A percentile compares a stretch with the other conserved stretches of the same genome.
These are phyloP conservation scores for Asobara japonica DNA, from an alignment of 1,140 invertebrate genomes.

Conservation along the genomic window DNA sequence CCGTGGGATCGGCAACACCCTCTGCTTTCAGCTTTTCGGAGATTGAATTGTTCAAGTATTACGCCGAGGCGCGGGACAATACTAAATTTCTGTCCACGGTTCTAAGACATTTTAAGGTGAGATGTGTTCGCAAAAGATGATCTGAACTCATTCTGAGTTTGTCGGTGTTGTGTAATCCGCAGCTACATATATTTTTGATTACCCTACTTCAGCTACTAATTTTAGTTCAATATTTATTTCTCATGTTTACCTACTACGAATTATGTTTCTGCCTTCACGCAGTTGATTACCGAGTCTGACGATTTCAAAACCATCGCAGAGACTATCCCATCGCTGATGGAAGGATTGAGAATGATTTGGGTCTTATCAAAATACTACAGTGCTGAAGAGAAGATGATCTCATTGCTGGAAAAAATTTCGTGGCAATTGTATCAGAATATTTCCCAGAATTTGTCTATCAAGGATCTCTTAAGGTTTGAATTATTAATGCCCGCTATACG, in stretches of 20 bases:
- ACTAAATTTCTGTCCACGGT: slow-evolving; percentile 84
- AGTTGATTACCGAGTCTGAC: slow-evolving; percentile 78
- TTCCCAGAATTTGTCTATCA: slow-evolving; percentile 75
- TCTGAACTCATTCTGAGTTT: too few species aligned
- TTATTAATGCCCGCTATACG: too few species aligned
- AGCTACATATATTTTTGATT: too few species aligned
- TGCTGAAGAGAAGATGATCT: slow-evolving; percentile 78
- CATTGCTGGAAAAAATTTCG: slow-evolving; percentile 81
- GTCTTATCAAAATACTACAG: slow-evolving; percentile 80
- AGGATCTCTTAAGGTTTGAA: slow-evolving; percentile 76
- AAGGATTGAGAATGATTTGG: slow-evolving; percentile 86
- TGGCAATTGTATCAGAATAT: slow-evolving; percentile 82
- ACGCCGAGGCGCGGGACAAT: slow-evolving; percentile 85
- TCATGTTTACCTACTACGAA: too few species aligned
- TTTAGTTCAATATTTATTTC: too few species aligned
- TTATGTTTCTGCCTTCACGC: too few species aligned
- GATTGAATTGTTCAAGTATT: slow-evolving; percentile 74
- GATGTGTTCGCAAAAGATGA: slow-evolving; percentile 33
- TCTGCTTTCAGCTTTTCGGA: slow-evolving; percentile 67
- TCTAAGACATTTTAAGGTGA: slow-evolving; percentile 81
- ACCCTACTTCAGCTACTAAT: too few species aligned
- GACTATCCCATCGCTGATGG: slow-evolving; percentile 80
- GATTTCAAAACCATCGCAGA: slow-evolving; percentile 77
- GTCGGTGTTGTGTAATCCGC: too few species aligned
- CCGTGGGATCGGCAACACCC: slow-evolving; percentile 63